Percentiles rank a stretch among this genome's conserved stretches.
Evolutionary conservation across 2,888 invertebrate genomes (phyloP).

Genomic region (Gisinianus flammeolus): DNA sequence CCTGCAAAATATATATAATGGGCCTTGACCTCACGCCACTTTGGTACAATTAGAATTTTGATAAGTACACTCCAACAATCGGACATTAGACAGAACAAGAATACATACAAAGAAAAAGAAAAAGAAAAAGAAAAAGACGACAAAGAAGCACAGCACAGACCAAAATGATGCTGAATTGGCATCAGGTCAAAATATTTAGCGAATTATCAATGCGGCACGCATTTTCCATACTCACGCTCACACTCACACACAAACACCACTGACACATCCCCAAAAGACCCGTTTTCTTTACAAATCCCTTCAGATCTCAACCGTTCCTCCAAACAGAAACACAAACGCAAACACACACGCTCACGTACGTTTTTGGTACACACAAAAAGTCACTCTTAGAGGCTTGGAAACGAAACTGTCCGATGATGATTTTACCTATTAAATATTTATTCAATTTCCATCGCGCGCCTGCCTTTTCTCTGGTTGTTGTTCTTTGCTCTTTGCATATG

Average conservation of each 20-base stretch:
- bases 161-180: background rate
- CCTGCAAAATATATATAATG: slow-evolving; percentile 5
- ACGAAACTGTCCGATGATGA: no score
- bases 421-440: no score
- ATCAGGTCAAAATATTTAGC: slow-evolving; percentile 22
- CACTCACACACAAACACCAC: background rate
- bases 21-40: slow-evolving; percentile 16
- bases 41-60: background rate
- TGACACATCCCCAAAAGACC: background rate
- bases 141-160: background rate
- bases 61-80: background rate
- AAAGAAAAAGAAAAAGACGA: background rate
- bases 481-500: no score
- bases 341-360: no score
- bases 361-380: no score
- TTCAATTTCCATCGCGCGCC: no score
- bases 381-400: no score
- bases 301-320: no score
- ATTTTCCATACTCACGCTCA: background rate
- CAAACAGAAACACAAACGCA: no score
- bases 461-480: no score
- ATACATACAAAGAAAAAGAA: background rate
- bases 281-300: background rate
- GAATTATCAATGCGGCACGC: slow-evolving; percentile 10
- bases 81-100: background rate